phyloP scores from a whole-genome alignment of 2,113 vertebrate genomes.

The Amphiprion ocellaris region DNA sequence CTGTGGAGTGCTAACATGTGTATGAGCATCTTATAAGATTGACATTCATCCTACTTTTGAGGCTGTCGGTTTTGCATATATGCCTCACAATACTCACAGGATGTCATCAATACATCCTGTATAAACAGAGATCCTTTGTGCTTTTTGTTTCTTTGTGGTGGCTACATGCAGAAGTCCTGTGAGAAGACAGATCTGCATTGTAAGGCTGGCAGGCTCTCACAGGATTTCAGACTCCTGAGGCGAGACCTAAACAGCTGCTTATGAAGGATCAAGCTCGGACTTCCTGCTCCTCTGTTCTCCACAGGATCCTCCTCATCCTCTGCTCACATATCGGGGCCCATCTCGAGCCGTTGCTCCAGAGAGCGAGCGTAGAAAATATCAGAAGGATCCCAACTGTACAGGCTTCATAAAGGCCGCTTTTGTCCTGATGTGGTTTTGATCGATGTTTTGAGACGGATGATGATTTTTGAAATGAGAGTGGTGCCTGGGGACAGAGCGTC shows the following conservation, averaged over 20 bases:
- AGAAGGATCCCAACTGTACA: slow-evolving; percentile 57
- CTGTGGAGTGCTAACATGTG: background rate
- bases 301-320: slow-evolving; percentile 46
- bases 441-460: slow-evolving; percentile 63
- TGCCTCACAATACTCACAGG: slow-evolving; percentile 38
- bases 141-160: slow-evolving; percentile 46
- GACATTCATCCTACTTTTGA: slow-evolving; percentile 7
- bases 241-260: slow-evolving; percentile 68
- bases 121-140: slow-evolving; percentile 62
- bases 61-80: background rate
- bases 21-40: slow-evolving; percentile 8
- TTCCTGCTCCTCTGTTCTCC: slow-evolving; percentile 68
- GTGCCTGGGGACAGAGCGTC: slow-evolving; percentile 47
- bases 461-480: slow-evolving; percentile 75
- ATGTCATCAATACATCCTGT: slow-evolving; percentile 60
- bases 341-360: slow-evolving; percentile 46
- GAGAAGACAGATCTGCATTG: slow-evolving; percentile 63
- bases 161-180: slow-evolving; percentile 43
- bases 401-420: slow-evolving; percentile 59
- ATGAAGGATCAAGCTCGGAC: slow-evolving; percentile 72
- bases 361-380: slow-evolving; percentile 44
- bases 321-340: slow-evolving; percentile 56
- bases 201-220: slow-evolving; percentile 56
- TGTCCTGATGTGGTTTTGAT: slow-evolving; percentile 71
- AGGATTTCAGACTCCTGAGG: slow-evolving; percentile 71